These are phyloP conservation scores for Sebastes nivosus DNA, from an alignment of 2,797 vertebrate species.

Conservation along the genomic window DNA sequence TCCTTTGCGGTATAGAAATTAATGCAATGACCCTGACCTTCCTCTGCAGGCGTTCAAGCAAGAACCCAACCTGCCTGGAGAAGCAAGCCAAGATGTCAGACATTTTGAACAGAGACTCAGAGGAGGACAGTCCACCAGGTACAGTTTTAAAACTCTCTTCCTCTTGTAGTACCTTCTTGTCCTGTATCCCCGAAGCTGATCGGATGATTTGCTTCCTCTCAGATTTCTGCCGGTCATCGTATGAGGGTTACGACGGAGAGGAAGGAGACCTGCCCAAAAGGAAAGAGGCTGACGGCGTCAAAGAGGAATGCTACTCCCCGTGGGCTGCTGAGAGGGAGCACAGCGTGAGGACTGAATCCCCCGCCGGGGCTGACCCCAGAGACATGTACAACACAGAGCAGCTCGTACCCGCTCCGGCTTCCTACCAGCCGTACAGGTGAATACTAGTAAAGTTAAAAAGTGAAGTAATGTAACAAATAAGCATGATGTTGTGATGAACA, in stretches of 20 bases:
- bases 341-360: conserved; percentile 72
- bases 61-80: conserved; percentile 64
- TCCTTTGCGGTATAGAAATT: conserved; percentile 43
- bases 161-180: not conserved
- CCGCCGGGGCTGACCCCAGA: conserved; percentile 67
- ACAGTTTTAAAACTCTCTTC: not conserved
- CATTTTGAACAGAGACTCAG: conserved; percentile 59
- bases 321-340: conserved; percentile 82
- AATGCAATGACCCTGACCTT: not conserved
- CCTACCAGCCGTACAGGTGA: conserved; percentile 87
- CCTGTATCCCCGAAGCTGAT: not conserved
- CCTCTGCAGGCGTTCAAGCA: conserved; percentile 74
- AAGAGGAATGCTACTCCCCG: conserved; percentile 82
- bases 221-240: conserved; percentile 77
- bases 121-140: conserved; percentile 77
- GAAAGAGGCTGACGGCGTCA: conserved; percentile 70
- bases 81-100: conserved; percentile 67
- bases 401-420: conserved; percentile 80
- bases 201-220: not conserved
- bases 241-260: conserved; percentile 71
- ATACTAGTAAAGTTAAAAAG: not conserved
- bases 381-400: conserved; percentile 85
- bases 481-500: accelerated
- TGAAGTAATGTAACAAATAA: not conserved
- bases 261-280: conserved; percentile 57